These are phyloP conservation scores for Cordylochernes scorpioides DNA, from an alignment of 2,888 invertebrate species.

Conservation along the genomic window DNA sequence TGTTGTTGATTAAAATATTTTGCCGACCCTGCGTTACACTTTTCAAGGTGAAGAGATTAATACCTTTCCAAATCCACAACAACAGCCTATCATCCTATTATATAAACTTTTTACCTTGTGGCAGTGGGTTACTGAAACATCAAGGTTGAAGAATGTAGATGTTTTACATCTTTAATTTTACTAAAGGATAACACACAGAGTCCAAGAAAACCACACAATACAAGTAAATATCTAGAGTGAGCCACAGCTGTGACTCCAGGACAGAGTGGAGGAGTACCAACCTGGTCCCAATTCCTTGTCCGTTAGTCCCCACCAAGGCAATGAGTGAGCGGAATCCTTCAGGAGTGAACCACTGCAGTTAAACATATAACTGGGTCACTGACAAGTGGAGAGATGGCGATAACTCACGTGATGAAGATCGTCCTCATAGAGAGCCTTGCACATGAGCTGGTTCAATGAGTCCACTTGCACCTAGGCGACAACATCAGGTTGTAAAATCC, in stretches of 20 bases:
- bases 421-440: conserved; percentile 35
- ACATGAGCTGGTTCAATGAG: conserved; percentile 34
- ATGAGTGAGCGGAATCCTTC: conserved; percentile 48
- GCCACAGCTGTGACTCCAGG: not conserved
- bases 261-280: conserved; percentile 7
- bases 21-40: too few species aligned
- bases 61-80: too few species aligned
- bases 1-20: too few species aligned
- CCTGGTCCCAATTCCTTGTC: conserved; percentile 67
- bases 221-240: not conserved
- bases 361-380: too few species aligned
- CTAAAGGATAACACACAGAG: too few species aligned
- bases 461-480: conserved; percentile 31
- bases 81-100: too few species aligned
- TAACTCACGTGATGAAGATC: conserved; percentile 32
- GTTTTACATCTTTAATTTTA: too few species aligned
- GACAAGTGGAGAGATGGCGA: conserved; percentile 7
- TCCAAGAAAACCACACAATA: too few species aligned
- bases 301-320: conserved; percentile 59
- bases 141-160: too few species aligned
- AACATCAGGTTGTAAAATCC: not conserved
- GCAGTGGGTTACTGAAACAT: too few species aligned
- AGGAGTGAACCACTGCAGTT: conserved; percentile 40
- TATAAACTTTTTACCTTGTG: too few species aligned
- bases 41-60: too few species aligned